Evolutionary conservation across 2,888 invertebrate genomes (phyloP).

Genomic region (Parasteatoda lunata): DNA sequence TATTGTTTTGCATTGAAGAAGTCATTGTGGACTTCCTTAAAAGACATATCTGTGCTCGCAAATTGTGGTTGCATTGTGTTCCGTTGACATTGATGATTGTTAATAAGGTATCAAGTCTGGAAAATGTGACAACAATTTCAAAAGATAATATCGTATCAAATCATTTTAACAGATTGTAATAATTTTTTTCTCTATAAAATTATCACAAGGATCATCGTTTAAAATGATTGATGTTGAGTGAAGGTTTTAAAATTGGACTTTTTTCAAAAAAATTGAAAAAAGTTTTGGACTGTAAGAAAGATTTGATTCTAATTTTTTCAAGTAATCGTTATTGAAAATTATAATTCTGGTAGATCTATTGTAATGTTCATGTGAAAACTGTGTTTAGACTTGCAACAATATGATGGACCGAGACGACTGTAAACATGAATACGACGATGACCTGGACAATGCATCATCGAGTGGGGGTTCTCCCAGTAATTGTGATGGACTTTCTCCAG

Average conservation of each 20-base stretch:
- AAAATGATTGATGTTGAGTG: background rate
- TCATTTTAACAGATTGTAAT: background rate
- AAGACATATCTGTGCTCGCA: slow-evolving; percentile 34
- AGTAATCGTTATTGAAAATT: background rate
- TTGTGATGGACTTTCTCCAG: slow-evolving; percentile 46
- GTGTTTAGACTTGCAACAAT: background rate
- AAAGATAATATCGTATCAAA: background rate
- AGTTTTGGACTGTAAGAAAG: background rate
- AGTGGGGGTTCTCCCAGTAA: slow-evolving; percentile 49
- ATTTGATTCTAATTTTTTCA: background rate
- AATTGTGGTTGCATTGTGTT: slow-evolving; percentile 55
- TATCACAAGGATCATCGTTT: background rate
- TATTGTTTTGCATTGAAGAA: slow-evolving; percentile 54
- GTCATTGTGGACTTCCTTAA: slow-evolving; percentile 54
- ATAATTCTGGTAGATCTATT: background rate
- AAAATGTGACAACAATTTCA: slow-evolving; percentile 22
- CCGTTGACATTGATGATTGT: slow-evolving; percentile 38
- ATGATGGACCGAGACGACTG: slow-evolving; percentile 61
- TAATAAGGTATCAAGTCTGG: slow-evolving; percentile 52
- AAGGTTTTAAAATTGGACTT: background rate
- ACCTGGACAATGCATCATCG: slow-evolving; percentile 31
- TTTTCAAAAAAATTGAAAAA: background rate
- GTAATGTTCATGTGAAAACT: background rate
- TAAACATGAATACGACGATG: slow-evolving; percentile 64
- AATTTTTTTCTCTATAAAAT: background rate